Base-by-base conservation (phyloP, 2,113 vertebrate species). In the Labeo catla region DNA sequence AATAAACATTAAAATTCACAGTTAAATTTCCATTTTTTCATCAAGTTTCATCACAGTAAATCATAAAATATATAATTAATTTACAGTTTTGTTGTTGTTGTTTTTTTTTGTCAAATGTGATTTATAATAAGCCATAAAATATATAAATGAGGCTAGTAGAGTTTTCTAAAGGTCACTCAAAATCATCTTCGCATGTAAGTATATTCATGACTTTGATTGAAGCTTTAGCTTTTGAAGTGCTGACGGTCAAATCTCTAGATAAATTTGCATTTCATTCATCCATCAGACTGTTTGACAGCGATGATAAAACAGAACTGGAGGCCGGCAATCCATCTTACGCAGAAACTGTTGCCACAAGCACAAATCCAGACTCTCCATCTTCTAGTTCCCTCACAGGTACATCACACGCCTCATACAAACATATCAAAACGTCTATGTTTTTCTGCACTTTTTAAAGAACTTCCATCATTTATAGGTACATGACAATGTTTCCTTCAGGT, bases 261-360 rank as follows among this genome's bases (percentile, higher is more conserved):
- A 15, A 43, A 13, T 80, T 45, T 45, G 57, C 21, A 15, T 47
- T 4, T 45, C 0, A 16, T 49, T 49, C 6, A 49, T 19, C 12
- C 21, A 1, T 49, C 8, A 81, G 79, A 65, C 43, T 81, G 43
- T 81, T 49, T 49, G 59, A 81, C 2, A 81, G 57, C 9, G 43
- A 36, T 8, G 59, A 81, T 23, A 59, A 81, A n/a, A 5, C 95
- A 70, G 89, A 90, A 85, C 91, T 78, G 76, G 90, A 91, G 78
- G 89, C 94, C 0, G 88, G 93, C 84, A 94, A 93, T 93, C 96
- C 95, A 76, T 96, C 98, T n/a, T 98, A 98, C 0, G 97, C 98
- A 74, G 96, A 96, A 4, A 98, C 98, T 0, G 97, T 96, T 76
- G 97, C 97, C 89, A 95, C 95, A 87, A 95, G 95, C 45, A 95